These are phyloP conservation scores for Cenopis cana DNA, from an alignment of 2,888 invertebrate species.

Conservation along the genomic window DNA sequence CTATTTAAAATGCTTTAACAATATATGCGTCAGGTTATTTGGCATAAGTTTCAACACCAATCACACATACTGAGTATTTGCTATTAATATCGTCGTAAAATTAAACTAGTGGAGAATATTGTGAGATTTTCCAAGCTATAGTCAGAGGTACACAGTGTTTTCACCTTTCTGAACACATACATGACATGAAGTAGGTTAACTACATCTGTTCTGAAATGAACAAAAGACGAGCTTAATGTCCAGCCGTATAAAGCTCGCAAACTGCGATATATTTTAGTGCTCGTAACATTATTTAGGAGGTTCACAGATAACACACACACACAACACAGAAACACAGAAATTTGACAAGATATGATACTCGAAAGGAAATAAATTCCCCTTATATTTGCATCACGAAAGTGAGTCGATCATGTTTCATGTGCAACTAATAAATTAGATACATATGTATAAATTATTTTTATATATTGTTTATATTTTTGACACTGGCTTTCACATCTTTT, in stretches of 20 bases:
- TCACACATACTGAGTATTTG: not conserved
- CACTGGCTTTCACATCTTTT: no score
- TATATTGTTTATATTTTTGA: no score
- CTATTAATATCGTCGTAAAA: not conserved
- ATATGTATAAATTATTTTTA: no score
- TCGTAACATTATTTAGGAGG: conserved; percentile 25
- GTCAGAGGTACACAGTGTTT: not conserved
- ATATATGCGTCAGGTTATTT: no score
- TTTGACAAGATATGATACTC: not conserved
- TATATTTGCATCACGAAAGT: not conserved
- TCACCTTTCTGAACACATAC: not conserved
- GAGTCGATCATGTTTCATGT: not conserved
- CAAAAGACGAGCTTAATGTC: conserved; percentile 22
- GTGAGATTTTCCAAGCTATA: not conserved
- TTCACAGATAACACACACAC: conserved; percentile 10
- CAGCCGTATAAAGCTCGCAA: conserved; percentile 7
- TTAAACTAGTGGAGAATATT: not conserved
- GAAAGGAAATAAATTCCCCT: not conserved
- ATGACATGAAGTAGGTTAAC: conserved; percentile 15
- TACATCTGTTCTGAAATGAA: conserved; percentile 8
- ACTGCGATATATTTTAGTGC: conserved; percentile 24
- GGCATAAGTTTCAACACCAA: not conserved
- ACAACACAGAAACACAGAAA: conserved; percentile 8
- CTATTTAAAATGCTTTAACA: no score
- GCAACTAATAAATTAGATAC: no score